Evolutionary conservation across 2,888 invertebrate species (phyloP).

Genomic region (Troides aeacus): DNA sequence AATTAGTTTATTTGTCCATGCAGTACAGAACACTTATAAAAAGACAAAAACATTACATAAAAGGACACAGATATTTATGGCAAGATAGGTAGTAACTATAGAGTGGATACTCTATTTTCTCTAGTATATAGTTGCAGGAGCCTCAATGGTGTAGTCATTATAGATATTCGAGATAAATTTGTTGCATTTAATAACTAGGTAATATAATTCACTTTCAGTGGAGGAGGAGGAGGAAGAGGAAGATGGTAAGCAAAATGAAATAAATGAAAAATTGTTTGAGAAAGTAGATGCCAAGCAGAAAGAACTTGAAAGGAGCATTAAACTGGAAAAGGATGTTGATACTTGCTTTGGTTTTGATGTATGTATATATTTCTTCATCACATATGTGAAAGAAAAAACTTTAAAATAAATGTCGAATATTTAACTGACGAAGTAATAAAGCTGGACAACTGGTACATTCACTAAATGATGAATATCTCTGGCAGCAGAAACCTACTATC

Average conservation of each 20-base stretch:
- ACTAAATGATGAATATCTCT: too few species aligned
- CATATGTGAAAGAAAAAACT: neutral
- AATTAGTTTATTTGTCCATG: too few species aligned
- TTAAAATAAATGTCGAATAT: neutral
- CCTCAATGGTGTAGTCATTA: too few species aligned
- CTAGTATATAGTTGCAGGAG: too few species aligned
- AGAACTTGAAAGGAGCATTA: slow-evolving; percentile 50
- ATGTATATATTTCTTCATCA: slow-evolving; percentile 46
- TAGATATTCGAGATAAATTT: too few species aligned
- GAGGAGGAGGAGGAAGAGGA: slow-evolving; percentile 66
- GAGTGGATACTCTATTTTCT: too few species aligned
- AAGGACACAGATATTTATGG: too few species aligned
- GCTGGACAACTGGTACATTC: neutral
- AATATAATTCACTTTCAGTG: slow-evolving; percentile 45
- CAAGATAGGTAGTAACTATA: too few species aligned
- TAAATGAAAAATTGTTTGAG: slow-evolving; percentile 28
- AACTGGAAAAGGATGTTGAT: slow-evolving; percentile 84
- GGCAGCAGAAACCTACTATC: too few species aligned
- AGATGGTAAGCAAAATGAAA: slow-evolving; percentile 49
- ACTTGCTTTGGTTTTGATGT: slow-evolving; percentile 92
- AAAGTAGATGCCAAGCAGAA: slow-evolving; percentile 39
- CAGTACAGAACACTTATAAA: too few species aligned
- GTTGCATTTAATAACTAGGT: too few species aligned
- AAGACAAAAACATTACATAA: too few species aligned
- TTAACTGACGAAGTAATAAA: neutral